Evolutionary conservation across 2,888 invertebrate genomes (phyloP), one percentile per base, ranked within the genome.

Genomic region (Mantis religiosa): DNA sequence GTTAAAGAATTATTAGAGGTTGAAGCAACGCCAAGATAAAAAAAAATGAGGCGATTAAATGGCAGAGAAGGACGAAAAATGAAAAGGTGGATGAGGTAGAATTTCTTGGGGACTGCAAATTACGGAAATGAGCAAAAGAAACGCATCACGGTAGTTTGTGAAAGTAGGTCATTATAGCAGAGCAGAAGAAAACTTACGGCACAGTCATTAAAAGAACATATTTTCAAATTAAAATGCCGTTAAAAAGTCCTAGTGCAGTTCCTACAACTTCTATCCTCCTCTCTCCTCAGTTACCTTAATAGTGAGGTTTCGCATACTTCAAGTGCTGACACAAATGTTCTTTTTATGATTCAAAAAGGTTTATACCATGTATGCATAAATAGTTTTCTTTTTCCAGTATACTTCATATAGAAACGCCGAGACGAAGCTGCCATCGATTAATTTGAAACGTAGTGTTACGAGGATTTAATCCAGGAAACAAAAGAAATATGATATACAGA

Each of bases 161-260:
- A 82, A 87, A 87, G 87, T 87, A 27, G 87, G 87, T 87, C 82
- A 82, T 34, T 87, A 87, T 14, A 20, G 54, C 25, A 71, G 54
- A 25, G 54, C 14, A 82, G 20, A 71, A 86, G n/a, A 28, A 81
- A 28, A 71, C 28, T 28, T 30, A 84, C 30, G 28, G n/a, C 47
- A 28, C 34, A 87, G 82, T 82, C 87, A 87, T 87, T 87, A 87
- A 41, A 87, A 81, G 27, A 87, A 87, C 87, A 87, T 82, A 82
- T 87, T 87, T 87, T 41, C 82, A 87, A 87, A 87, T 87, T 87
- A 87, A 87, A 87, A 82, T 87, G 87, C 82, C 30, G 82, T 28
- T 87, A 82, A 87, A 82, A 87, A 30, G 82, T 47, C 47, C n/a
- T 41, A n/a, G 85, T 27, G 27, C 85, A 25, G 41, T 15, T 82